Percentiles rank a stretch among this genome's conserved stretches.
Conservation (phyloP, 2,797 vertebrate species). For the Poeciliopsis infans region DNA sequence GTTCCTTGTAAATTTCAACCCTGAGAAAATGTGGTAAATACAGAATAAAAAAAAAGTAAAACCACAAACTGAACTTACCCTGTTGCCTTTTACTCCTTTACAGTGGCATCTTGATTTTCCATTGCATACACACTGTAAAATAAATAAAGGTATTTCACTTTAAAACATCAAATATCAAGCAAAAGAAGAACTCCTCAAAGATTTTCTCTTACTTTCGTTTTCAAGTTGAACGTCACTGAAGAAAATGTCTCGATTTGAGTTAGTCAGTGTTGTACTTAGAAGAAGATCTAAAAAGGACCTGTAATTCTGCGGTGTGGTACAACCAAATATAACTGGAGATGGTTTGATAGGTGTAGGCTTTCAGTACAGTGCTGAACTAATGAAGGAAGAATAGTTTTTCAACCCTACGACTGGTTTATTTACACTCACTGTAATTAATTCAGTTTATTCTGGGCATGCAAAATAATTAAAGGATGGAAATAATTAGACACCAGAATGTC, state of each 20-base stretch:
- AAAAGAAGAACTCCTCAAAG: neutral
- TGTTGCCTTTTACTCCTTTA: constrained; percentile 69
- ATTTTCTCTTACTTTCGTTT: neutral
- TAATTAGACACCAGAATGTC: neutral
- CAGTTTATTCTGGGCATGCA: neutral
- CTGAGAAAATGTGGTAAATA: neutral
- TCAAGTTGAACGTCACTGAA: neutral
- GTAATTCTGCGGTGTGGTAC: neutral
- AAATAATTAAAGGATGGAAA: neutral
- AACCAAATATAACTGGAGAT: neutral
- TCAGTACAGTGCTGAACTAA: neutral
- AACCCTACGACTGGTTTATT: neutral
- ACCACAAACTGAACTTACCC: constrained; percentile 51
- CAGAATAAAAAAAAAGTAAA: neutral
- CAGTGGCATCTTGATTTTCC: constrained; percentile 63
- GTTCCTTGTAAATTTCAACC: neutral
- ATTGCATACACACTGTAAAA: constrained; percentile 65
- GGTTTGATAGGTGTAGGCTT: neutral
- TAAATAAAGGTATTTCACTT: neutral
- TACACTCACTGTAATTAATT: neutral
- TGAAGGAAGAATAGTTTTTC: neutral
- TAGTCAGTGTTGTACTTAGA: neutral
- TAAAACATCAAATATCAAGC: neutral
- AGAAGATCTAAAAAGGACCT: neutral
- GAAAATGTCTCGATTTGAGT: neutral